Evolutionary conservation across 2,888 invertebrate genomes (phyloP).

Genomic region (Tromatobia lineatoria): DNA sequence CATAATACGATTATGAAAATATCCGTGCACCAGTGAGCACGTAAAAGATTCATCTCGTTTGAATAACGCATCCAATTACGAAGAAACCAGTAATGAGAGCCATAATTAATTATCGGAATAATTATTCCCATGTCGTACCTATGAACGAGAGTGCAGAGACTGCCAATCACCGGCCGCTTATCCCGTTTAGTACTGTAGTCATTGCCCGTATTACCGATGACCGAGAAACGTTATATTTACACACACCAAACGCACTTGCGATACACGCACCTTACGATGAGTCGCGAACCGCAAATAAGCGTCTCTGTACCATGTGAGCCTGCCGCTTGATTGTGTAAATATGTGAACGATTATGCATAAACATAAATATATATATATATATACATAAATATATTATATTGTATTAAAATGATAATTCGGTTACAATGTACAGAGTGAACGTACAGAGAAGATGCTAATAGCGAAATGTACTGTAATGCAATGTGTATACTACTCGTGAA

Average conservation of each 20-base stretch:
- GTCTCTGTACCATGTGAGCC: constrained; percentile 71
- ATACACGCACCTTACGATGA: constrained; percentile 22
- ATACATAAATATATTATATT: constrained; percentile 28
- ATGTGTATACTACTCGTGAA: constrained; percentile 1
- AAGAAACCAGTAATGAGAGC: background rate
- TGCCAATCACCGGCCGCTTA: background rate
- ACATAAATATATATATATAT: constrained; percentile 66
- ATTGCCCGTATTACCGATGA: background rate
- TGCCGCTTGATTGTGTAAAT: constrained; percentile 79
- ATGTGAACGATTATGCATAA: constrained; percentile 68
- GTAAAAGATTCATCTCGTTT: background rate
- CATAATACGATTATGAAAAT: background rate
- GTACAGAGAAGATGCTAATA: constrained; percentile 21
- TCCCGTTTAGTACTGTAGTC: background rate
- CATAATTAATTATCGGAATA: background rate
- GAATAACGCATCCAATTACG: background rate
- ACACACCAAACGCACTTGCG: background rate
- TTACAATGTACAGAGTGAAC: constrained; percentile 29
- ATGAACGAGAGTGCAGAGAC: background rate
- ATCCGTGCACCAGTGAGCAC: background rate
- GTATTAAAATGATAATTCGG: constrained; percentile 44
- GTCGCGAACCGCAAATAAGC: constrained; percentile 70
- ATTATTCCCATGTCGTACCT: background rate
- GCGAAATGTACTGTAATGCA: background rate
- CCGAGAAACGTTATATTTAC: background rate